A percentile compares a stretch with the other conserved stretches of the same genome.
Conservation (phyloP, 2,113 vertebrate genomes). For the Tonatia bakeri region DNA sequence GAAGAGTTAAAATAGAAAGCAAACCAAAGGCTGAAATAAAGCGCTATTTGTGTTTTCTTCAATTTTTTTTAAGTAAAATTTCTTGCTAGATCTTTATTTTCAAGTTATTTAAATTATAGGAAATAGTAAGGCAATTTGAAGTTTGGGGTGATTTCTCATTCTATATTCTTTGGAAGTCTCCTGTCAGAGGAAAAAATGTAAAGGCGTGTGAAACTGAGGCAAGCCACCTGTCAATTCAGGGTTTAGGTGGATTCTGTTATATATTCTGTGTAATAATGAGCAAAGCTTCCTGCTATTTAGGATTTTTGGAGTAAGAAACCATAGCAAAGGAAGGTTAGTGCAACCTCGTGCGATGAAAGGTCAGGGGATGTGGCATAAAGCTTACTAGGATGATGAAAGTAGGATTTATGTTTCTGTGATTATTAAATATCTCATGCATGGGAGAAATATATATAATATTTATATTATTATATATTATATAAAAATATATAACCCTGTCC, state of each 20-base stretch:
- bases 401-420: neutral
- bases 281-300: neutral
- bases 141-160: neutral
- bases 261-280: neutral
- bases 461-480: too few species aligned
- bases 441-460: neutral
- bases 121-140: neutral
- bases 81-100: neutral
- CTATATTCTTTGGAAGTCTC: neutral
- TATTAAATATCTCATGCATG: neutral
- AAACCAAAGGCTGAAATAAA: neutral
- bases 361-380: neutral
- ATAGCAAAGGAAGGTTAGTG: neutral
- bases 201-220: neutral
- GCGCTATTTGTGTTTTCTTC: neutral
- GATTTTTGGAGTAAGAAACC: neutral
- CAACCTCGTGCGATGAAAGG: neutral
- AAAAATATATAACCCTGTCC: neutral
- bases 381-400: neutral
- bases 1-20: neutral
- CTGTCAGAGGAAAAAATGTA: neutral
- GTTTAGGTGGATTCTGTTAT: neutral
- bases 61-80: neutral
- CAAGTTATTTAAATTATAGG: neutral
- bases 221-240: neutral